Percentiles rank a stretch among this genome's conserved stretches.
phyloP scores from a whole-genome alignment of 2,888 invertebrate species.

The Prosapia bicincta region DNA sequence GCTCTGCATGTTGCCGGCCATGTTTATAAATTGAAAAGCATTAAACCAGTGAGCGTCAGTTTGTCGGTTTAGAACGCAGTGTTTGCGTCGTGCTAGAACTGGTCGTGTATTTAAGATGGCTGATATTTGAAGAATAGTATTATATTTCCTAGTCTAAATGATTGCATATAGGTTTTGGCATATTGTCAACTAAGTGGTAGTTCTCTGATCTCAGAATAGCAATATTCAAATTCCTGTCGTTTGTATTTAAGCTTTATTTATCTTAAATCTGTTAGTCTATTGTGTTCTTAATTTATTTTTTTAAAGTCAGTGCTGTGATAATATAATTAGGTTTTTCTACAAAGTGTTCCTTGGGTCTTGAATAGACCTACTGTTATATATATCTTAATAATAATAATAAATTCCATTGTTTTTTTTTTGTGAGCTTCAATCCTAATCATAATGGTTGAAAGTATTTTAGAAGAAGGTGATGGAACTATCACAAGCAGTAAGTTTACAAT shows the following conservation, averaged over 20 bases:
- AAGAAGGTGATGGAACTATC: constrained; percentile 54
- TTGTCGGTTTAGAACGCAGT: constrained; percentile 19
- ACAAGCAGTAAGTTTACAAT: constrained; percentile 30
- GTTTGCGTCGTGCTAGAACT: constrained; percentile 19
- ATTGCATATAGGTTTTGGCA: constrained; percentile 23
- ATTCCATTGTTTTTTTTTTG: not conserved
- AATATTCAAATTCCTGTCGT: constrained; percentile 22
- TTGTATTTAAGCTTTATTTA: constrained; percentile 14
- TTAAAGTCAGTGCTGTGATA: constrained; percentile 32
- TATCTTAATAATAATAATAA: constrained; percentile 14
- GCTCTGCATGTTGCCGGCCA: constrained; percentile 6
- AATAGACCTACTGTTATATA: constrained; percentile 23
- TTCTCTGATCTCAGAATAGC: constrained; percentile 25
- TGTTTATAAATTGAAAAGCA: constrained; percentile 11
- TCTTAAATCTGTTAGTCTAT: not conserved
- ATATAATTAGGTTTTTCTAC: constrained; percentile 26
- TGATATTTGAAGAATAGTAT: constrained; percentile 12
- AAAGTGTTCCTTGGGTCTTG: constrained; percentile 26
- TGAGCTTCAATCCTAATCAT: constrained; percentile 34
- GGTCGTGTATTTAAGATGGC: constrained; percentile 24
- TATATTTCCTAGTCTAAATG: constrained; percentile 20
- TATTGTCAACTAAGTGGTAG: constrained; percentile 23
- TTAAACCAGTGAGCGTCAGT: constrained; percentile 13
- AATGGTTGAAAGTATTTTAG: constrained; percentile 66
- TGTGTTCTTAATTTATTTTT: constrained; percentile 13